Percentiles rank a stretch among this genome's conserved stretches.
Conservation (phyloP, 2,797 vertebrate species). For the Poeciliopsis turneri region DNA sequence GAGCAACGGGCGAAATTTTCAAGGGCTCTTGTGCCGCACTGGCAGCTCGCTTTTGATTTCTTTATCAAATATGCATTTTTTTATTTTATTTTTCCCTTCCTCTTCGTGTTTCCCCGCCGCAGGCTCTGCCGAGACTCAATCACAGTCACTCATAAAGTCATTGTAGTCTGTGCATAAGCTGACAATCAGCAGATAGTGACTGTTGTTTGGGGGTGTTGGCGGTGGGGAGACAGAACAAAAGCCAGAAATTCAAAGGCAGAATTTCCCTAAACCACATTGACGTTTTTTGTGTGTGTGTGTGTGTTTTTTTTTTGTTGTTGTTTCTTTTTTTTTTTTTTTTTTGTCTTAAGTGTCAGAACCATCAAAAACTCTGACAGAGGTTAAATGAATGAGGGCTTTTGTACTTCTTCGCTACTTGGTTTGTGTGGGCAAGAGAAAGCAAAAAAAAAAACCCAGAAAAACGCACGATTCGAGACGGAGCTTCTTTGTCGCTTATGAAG, state of each 20-base stretch:
- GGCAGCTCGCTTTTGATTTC: constrained; percentile 46
- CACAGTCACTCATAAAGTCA: constrained; percentile 62
- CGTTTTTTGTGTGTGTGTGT: no score
- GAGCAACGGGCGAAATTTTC: constrained; percentile 75
- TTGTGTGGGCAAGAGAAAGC: constrained; percentile 55
- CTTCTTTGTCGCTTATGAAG: background rate
- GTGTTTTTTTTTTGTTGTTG: no score
- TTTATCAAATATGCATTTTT: constrained; percentile 39
- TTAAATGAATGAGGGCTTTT: constrained; percentile 67
- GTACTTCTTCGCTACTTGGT: constrained; percentile 52
- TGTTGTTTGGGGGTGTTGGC: constrained; percentile 44
- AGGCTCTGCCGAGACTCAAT: constrained; percentile 46
- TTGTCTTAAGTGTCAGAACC: constrained; percentile 73
- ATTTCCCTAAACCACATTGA: constrained; percentile 76
- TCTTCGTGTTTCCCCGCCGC: constrained; percentile 1
- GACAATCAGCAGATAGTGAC: constrained; percentile 61
- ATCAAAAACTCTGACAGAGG: constrained; percentile 70
- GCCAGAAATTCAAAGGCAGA: constrained; percentile 61
- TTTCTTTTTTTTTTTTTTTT: background rate
- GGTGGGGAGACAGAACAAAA: constrained; percentile 61
- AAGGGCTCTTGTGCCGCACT: constrained; percentile 56
- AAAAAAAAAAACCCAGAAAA: background rate
- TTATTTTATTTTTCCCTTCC: background rate
- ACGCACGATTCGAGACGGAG: background rate
- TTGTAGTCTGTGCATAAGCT: constrained; percentile 60